Base-by-base conservation (phyloP, 2,113 vertebrate genomes). In the Osmerus mordax region DNA sequence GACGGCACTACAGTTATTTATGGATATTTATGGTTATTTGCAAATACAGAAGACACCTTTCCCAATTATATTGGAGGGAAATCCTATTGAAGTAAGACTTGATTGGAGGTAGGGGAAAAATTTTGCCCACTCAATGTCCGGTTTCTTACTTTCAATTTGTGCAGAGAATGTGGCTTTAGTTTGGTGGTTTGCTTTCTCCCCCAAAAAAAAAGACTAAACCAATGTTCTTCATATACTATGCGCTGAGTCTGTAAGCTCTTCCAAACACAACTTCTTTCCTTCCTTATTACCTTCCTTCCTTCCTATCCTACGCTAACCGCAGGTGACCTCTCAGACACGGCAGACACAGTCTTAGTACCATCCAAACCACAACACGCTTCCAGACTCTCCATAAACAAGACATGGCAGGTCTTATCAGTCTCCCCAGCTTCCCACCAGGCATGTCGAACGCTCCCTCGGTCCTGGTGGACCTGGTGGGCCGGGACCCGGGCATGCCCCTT, bases 401-500 rank as follows among this genome's bases (percentile, higher is more conserved):
- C 16, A 7, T 7, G 14, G 62, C n/a, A 6, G 60, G 21, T 62
- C 62, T 36, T 36, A 36, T n/a, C 62, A 32, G 62, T 5, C 12
- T 15, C n/a, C 62, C 62, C 62, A 64, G 28, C 62, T 28, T 64
- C 25, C 61, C 25, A 12, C 18, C 28, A 7, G 41, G 32, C 61
- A 64, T 14, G 61, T 32, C 29, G 1, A 25, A 18, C 61, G 14
- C 61, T 64, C 29, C 29, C 15, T 12, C 3, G 67, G 64, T 73
- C 51, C 54, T 68, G 71, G 67, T 78, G 68, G 55, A 2, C n/a
- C 13, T 36, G 8, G 5, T 61, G 19, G 29, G 21, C 69, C 21
- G 13, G 13, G 74, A 62, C 65, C 76, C 70, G 74, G 18, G 69
- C 41, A 41, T 21, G 32, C 15, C 15, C 78, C 86, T 89, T 89